Evolutionary conservation across 2,113 vertebrate genomes (phyloP), one percentile per base, ranked within the genome.

Genomic region (Ochotona curzoniae): DNA sequence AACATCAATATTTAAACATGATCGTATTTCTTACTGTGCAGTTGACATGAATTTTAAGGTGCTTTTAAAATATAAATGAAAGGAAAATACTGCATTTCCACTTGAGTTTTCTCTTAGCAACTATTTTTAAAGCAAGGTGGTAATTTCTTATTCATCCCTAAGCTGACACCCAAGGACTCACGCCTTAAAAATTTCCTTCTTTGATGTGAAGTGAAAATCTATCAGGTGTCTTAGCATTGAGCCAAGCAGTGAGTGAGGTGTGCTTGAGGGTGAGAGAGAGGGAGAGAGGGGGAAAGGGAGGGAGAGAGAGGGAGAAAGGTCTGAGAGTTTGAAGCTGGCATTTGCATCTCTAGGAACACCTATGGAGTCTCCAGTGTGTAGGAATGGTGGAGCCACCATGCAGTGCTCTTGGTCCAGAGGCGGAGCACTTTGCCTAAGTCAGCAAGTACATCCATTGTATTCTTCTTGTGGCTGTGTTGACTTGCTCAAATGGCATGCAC

Each of bases 1-100:
- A 9, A 89, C 91, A 89, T 60, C 4, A 57, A 49, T 54, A 79
- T 89, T 79, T 57, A 71, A 32, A 83, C 61, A 57, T 89, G 51
- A 28, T 57, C 64, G 73, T 79, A 83, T 63, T 44, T 61, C 23
- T 76, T 60, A 21, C 32, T 66, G 14, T 61, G 21, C 74, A 23
- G 23, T 15, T 12, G 14, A 87, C 63, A 83, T 74, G 44, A 83
- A 64, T 90, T 69, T 51, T 92, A 90, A 47, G 78, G 71, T 30
- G 17, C 47, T 70, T 38, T 35, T 88, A 10, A 71, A 87, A 76
- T 67, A 26, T 12, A 57, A 57, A 18, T 57, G 14, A 57, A 57
- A 57, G 54, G 18, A 57, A 76, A 47, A 47, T 71, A 63, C 20
- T n/a, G 60, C 76, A 11, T 67, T 80, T 71, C 64, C 87, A 44